Conservation (phyloP, 2,888 invertebrate genomes). For the Pedicia rivosa region DNA sequence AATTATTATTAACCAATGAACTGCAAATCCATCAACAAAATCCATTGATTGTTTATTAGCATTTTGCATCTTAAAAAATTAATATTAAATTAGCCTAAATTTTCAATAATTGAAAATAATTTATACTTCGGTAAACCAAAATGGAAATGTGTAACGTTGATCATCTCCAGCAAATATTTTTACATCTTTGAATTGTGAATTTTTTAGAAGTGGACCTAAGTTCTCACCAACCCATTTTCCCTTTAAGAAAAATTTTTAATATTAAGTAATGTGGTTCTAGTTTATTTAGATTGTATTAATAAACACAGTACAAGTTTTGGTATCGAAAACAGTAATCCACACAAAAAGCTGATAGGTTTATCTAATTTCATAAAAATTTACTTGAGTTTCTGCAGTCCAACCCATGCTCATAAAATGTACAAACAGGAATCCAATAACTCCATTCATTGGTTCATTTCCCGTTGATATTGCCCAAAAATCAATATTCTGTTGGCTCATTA, state of each 20-base stretch:
- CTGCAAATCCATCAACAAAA: constrained; percentile 56
- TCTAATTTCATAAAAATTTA: constrained; percentile 15
- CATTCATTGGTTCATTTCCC: constrained; percentile 72
- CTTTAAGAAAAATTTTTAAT: constrained; percentile 24
- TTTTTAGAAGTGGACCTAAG: constrained; percentile 57
- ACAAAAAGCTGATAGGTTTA: too few species aligned
- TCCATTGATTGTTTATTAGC: constrained; percentile 35
- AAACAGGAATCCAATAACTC: constrained; percentile 34
- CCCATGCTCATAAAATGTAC: constrained; percentile 56
- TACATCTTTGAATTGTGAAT: constrained; percentile 36
- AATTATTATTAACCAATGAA: too few species aligned
- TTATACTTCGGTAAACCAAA: constrained; percentile 47
- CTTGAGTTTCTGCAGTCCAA: constrained; percentile 47
- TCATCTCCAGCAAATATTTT: constrained; percentile 65
- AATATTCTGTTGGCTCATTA: constrained; percentile 48
- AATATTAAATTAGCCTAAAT: too few species aligned
- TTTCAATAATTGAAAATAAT: too few species aligned
- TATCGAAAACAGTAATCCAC: too few species aligned
- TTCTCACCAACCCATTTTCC: constrained; percentile 51
- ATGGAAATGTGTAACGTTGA: constrained; percentile 45
- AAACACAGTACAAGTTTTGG: too few species aligned
- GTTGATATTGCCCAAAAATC: constrained; percentile 73
- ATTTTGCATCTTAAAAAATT: constrained; percentile 39
- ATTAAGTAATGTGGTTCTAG: not conserved
- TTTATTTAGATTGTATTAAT: too few species aligned